These are phyloP conservation scores for Atta colombica DNA, from an alignment of 1,140 invertebrate genomes.

Conservation along the genomic window DNA sequence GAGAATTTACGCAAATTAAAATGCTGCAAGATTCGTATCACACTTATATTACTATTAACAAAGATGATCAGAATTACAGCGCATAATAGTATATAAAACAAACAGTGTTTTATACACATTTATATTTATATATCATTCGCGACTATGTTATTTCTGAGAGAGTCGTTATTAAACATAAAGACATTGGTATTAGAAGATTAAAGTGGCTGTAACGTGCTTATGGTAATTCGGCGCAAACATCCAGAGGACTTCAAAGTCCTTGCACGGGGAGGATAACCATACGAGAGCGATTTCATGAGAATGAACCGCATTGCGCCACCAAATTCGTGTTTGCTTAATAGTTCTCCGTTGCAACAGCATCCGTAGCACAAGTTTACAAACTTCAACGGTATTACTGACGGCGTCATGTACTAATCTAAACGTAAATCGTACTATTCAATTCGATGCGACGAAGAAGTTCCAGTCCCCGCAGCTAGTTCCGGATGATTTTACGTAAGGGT, in stretches of 20 bases:
- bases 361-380: conserved; percentile 54
- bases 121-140: neutral
- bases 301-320: conserved; percentile 34
- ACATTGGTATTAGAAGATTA: neutral
- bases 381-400: conserved; percentile 48
- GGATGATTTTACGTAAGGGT: conserved; percentile 25
- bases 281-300: conserved; percentile 18
- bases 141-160: neutral
- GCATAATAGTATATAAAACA: too few relatives aligned
- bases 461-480: neutral
- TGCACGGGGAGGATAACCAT: neutral
- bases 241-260: conserved; percentile 39
- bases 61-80: too few relatives aligned
- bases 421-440: conserved; percentile 51
- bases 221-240: conserved; percentile 28
- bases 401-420: conserved; percentile 58
- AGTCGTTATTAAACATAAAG: neutral
- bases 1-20: too few relatives aligned
- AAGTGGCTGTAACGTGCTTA: neutral
- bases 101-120: neutral
- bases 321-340: conserved; percentile 52
- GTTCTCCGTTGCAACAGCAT: conserved; percentile 31
- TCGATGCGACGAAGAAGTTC: conserved; percentile 41
- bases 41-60: too few relatives aligned
- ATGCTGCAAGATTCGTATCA: too few relatives aligned